phyloP scores from a whole-genome alignment of 2,113 vertebrate species.

The Marmota monax region DNA sequence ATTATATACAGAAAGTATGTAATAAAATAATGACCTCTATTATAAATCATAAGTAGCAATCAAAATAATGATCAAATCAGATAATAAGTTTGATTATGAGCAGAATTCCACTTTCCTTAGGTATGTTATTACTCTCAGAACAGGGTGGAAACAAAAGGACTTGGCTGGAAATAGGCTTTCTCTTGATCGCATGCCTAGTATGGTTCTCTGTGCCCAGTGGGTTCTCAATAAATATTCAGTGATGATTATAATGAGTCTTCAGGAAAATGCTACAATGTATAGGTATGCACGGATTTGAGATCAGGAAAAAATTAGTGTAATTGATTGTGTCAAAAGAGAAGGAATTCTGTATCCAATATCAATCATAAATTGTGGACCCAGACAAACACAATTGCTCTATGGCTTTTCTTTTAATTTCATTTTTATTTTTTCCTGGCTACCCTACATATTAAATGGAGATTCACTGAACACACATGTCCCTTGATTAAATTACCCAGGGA shows the following conservation, averaged over 20 bases:
- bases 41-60: conserved; percentile 89
- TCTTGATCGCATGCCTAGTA: conserved; percentile 71
- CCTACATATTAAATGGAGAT: conserved; percentile 22
- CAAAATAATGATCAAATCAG: conserved; percentile 89
- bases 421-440: neutral
- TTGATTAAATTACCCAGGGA: conserved; percentile 58
- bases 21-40: conserved; percentile 89
- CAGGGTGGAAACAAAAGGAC: conserved; percentile 82
- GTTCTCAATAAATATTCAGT: conserved; percentile 80
- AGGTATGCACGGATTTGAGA: conserved; percentile 69
- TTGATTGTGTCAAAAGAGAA: conserved; percentile 69
- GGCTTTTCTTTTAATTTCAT: conserved; percentile 30
- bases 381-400: conserved; percentile 41
- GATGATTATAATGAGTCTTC: conserved; percentile 78
- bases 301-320: conserved; percentile 57
- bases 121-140: conserved; percentile 85
- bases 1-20: conserved; percentile 85
- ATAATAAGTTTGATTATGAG: conserved; percentile 89
- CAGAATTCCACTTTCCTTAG: conserved; percentile 83
- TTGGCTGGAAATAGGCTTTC: conserved; percentile 73
- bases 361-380: conserved; percentile 53
- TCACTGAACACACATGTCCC: neutral
- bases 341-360: conserved; percentile 35
- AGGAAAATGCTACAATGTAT: conserved; percentile 66
- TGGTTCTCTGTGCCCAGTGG: conserved; percentile 70